Base-by-base conservation (phyloP, 2,888 invertebrate genomes). In the Tridacna gigas region DNA sequence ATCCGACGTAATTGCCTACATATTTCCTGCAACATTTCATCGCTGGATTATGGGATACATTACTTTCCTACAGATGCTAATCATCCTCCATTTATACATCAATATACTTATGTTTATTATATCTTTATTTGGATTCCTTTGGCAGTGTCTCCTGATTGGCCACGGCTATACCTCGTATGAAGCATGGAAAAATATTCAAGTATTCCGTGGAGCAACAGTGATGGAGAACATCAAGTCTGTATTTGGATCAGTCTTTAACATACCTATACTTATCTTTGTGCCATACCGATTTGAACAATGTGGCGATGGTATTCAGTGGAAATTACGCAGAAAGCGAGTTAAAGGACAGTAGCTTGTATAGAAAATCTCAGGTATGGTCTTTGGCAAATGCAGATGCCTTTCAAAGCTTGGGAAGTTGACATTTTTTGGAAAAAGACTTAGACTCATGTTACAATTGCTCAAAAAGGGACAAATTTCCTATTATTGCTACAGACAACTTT, bases 151-250 rank as follows among this genome's bases (percentile, higher is more conserved):
- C 9, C 67, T 93, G 13, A 87, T 92, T 4, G 56, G 79, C 20
- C 76, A 85, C 37, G 93, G 93, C 4, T 84, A 91, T 83, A 94
- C 94, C 25, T 89, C 90, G 18, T 89, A 90, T 77, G 94, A 94
- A 79, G 90, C 90, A 0, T 90, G 90, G 83, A 91, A 90, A 73
- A 51, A 81, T n/a, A 87, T 89, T 13, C 69, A 80, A 18, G 65
- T 74, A 25, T 89, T 83, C 67, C 65, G 82, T 69, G 79, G 75
- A 0, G 66, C 82, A 15, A 51, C 79, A 11, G 37, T 83, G 4
- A 79, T 22, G 2, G 89, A 88, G 18, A 92, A 92, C 77, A 76
- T 94, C 13, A 82, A 88, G n/a, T 83, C 89, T 28, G 91, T 93
- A 45, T 93, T 94, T 84, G 94, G 94, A 60, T 84, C 90, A 12